Conservation (phyloP, 2,113 vertebrate genomes). For the Thermophis baileyi region DNA sequence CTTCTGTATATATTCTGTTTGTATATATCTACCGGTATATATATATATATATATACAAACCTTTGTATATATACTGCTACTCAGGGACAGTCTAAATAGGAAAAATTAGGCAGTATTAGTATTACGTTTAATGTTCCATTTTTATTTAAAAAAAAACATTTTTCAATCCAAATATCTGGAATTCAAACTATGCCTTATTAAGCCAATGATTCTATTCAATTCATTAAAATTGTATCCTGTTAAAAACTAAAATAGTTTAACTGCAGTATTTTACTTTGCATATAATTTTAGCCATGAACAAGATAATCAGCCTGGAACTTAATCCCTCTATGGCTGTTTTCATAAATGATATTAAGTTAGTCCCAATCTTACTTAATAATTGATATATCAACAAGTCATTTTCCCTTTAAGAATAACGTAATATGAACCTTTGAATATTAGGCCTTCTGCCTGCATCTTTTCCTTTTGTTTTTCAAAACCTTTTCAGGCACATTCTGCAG, state of each 20-base stretch:
- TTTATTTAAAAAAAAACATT: neutral
- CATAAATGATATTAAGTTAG: neutral
- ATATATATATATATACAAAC: too few species aligned
- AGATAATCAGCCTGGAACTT: neutral
- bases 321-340: neutral
- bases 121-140: neutral
- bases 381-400: conserved; percentile 5
- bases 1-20: too few species aligned
- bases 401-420: neutral
- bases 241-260: neutral
- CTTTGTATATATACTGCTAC: neutral
- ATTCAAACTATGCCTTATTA: neutral
- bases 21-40: too few species aligned
- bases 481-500: conserved; percentile 1
- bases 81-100: neutral
- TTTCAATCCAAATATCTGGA: neutral
- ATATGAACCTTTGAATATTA: neutral
- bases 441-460: neutral
- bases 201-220: neutral
- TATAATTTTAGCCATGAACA: neutral
- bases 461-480: neutral
- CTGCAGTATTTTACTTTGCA: neutral
- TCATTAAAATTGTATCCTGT: neutral
- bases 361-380: neutral
- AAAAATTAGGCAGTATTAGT: neutral